Base-by-base conservation (phyloP, 2,888 invertebrate genomes). In the Melinaea menophilus region DNA sequence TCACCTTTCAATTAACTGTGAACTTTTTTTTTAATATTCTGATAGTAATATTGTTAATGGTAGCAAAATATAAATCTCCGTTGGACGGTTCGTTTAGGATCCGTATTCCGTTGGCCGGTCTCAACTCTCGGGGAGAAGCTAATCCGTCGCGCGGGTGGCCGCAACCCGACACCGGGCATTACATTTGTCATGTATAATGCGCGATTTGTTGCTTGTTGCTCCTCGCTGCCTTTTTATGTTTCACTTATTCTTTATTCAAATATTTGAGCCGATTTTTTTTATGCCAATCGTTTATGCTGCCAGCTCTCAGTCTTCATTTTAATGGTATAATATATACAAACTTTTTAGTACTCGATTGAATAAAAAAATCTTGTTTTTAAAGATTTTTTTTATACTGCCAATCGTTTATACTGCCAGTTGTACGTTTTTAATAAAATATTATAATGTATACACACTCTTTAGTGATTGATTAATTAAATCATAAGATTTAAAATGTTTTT, bases 101-200 rank as follows among this genome's bases (percentile, higher is more conserved):
- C 62, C 56, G 37, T 46, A 34, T 13, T 41, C 62, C 56, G 37
- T 46, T 55, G 51, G 62, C 55, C 55, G 62, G 65, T 22, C 22
- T 22, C 22, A 45, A 47, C 57, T 58, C 54, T 54, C 58, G 7
- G 55, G 41, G 34, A 55, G 68, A 87, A 87, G 86, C 86, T 90
- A 89, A 90, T 88, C 78, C 78, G 75, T 72, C 75, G 75, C 75
- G 74, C 78, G 90, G 88, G 90, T 88, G 90, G 88, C 79, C 90
- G 88, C 84, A 85, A 90, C 78, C 75, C 77, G 78, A 89, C 90
- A 90, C 88, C 86, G 82, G 81, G 79, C 84, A 84, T 87, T 86
- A 88, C 90, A 90, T 90, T 90, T 90, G 90, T 90, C 90, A 90
- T 90, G 88, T 86, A 87, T 88, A 89, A 90, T 90, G 88, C 89